Percentiles rank a stretch among this genome's conserved stretches.
phyloP scores from a whole-genome alignment of 2,113 vertebrate species.

The Urocynchramus pylzowi region DNA sequence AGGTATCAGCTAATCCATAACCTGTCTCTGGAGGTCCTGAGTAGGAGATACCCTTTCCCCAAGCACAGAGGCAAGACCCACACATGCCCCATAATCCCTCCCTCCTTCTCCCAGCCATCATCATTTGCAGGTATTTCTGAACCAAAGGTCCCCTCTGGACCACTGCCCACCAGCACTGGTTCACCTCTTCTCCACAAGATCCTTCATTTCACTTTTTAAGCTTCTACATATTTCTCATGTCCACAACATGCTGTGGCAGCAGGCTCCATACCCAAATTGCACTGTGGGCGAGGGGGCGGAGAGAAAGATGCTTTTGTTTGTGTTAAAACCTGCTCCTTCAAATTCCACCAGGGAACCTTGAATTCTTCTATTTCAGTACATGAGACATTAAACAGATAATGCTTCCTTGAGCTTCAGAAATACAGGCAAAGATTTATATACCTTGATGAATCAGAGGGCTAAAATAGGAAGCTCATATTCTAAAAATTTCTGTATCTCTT shows the following conservation, averaged over 20 bases:
- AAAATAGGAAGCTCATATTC: not conserved
- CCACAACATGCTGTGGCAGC: accelerated
- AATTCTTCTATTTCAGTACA: not conserved
- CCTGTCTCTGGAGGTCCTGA: not conserved
- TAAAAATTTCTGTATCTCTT: not conserved
- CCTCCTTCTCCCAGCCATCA: not conserved
- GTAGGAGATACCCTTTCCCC: not conserved
- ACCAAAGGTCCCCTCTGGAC: not conserved
- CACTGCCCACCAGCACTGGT: not conserved
- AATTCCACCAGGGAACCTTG: not conserved
- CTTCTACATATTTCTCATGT: not conserved
- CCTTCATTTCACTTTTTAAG: not conserved
- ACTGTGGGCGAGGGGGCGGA: not conserved
- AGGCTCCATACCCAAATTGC: not conserved
- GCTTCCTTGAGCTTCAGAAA: not conserved
- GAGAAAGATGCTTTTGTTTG: not conserved
- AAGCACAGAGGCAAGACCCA: not conserved
- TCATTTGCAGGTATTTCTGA: not conserved
- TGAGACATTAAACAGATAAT: not conserved
- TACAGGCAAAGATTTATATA: not conserved
- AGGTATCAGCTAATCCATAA: not conserved
- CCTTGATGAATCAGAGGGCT: not conserved
- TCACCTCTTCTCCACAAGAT: not conserved
- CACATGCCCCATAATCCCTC: not conserved
- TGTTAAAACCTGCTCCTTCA: not conserved